Evolutionary conservation across 2,888 invertebrate genomes (phyloP).

Genomic region (Spodoptera littoralis): DNA sequence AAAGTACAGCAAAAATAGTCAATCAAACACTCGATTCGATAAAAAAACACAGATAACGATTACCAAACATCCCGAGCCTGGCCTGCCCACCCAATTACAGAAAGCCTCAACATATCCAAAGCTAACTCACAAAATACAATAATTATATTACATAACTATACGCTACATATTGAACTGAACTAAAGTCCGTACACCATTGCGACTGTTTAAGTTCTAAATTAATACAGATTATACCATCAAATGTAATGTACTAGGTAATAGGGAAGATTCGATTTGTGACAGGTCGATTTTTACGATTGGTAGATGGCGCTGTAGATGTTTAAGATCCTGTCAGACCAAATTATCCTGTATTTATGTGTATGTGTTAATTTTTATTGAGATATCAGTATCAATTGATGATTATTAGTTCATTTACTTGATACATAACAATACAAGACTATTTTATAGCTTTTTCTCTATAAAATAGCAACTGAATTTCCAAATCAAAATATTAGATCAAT

Average conservation of each 20-base stretch:
- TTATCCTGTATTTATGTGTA: not conserved
- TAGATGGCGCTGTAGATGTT: not conserved
- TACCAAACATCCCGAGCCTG: conserved; percentile 2
- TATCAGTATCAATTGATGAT: no score
- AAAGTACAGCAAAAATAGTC: no score
- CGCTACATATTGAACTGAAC: conserved; percentile 28
- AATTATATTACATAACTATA: conserved; percentile 32
- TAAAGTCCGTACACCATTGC: conserved; percentile 31
- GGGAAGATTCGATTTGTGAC: no score
- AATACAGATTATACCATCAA: not conserved
- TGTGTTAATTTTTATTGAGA: no score
- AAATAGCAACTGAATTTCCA: no score
- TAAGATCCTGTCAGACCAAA: conserved; percentile 1
- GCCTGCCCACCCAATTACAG: not conserved
- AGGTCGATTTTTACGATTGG: no score
- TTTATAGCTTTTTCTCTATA: no score
- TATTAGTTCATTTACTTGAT: no score
- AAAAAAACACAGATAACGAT: conserved; percentile 20
- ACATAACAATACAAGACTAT: no score
- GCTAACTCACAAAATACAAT: conserved; percentile 34
- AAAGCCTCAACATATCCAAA: conserved; percentile 29
- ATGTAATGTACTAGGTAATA: no score
- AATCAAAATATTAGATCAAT: no score
- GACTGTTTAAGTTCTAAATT: conserved; percentile 9
- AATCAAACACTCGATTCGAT: not conserved